Conservation (phyloP, 2,888 invertebrate species). For the Chrysolina haemoptera region DNA sequence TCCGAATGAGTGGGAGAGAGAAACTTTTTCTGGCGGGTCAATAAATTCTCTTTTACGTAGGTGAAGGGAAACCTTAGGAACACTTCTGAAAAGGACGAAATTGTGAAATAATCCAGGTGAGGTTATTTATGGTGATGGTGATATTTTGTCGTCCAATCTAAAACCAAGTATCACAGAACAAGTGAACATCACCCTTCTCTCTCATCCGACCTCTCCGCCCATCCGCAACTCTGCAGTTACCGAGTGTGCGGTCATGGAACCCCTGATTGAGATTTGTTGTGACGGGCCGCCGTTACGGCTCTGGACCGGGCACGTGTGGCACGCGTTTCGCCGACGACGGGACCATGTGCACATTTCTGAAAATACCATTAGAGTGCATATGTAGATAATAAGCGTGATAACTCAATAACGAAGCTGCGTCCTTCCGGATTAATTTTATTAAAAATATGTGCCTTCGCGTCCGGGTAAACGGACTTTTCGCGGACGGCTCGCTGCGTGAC, state of each 20-base stretch:
- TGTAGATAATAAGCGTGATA: conserved; percentile 49
- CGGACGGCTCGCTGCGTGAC: conserved; percentile 18
- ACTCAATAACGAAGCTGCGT: conserved; percentile 43
- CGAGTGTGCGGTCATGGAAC: conserved; percentile 34
- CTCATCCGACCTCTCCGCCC: background rate
- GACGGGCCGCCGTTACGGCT: conserved; percentile 40
- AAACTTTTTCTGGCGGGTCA: too few relatives aligned
- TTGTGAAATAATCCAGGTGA: too few relatives aligned
- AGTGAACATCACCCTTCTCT: background rate
- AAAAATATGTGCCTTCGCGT: conserved; percentile 36
- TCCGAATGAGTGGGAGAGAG: too few relatives aligned
- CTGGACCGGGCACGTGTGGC: conserved; percentile 41
- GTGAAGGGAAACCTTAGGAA: too few relatives aligned
- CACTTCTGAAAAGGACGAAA: too few relatives aligned
- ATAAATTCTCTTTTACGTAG: too few relatives aligned
- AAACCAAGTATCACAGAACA: background rate
- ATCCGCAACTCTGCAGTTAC: background rate
- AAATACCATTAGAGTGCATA: conserved; percentile 52
- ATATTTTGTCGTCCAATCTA: too few relatives aligned
- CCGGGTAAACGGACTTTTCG: conserved; percentile 20
- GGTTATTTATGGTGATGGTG: too few relatives aligned
- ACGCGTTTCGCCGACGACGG: conserved; percentile 38
- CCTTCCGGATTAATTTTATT: conserved; percentile 44
- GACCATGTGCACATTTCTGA: conserved; percentile 45
- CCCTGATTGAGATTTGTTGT: conserved; percentile 45